Percentiles rank a stretch among this genome's conserved stretches.
These are phyloP conservation scores for Amphipoea oculea DNA, from an alignment of 2,888 invertebrate species.

Conservation along the genomic window DNA sequence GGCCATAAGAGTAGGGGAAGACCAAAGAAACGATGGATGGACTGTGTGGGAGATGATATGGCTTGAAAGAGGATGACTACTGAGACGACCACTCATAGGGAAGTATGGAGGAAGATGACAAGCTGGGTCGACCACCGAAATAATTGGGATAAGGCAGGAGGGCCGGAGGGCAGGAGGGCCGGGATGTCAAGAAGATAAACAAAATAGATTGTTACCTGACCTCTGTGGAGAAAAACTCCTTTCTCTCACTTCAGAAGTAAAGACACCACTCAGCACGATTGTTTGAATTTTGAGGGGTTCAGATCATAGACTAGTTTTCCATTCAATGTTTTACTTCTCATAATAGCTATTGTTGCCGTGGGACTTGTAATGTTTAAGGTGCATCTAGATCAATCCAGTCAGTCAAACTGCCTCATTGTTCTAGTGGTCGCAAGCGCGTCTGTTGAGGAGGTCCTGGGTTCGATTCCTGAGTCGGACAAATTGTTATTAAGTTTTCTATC, in stretches of 20 bases:
- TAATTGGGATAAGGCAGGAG: background rate
- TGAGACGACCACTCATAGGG: background rate
- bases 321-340: background rate
- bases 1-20: background rate
- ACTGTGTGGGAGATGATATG: background rate
- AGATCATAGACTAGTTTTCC: background rate
- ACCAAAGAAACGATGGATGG: background rate
- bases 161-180: background rate
- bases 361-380: background rate
- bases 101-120: background rate
- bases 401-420: background rate
- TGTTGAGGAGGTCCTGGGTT: too few species aligned
- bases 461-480: background rate
- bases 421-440: too few species aligned
- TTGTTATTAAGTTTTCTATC: background rate
- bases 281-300: background rate
- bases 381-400: background rate
- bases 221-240: background rate
- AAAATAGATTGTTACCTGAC: background rate
- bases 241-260: background rate
- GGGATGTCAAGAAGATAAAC: background rate
- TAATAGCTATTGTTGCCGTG: conserved; percentile 5
- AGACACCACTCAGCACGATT: background rate
- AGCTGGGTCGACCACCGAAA: background rate
- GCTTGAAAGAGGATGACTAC: background rate